Conservation (phyloP, 1,140 invertebrate species). For the Vanessa atalanta region DNA sequence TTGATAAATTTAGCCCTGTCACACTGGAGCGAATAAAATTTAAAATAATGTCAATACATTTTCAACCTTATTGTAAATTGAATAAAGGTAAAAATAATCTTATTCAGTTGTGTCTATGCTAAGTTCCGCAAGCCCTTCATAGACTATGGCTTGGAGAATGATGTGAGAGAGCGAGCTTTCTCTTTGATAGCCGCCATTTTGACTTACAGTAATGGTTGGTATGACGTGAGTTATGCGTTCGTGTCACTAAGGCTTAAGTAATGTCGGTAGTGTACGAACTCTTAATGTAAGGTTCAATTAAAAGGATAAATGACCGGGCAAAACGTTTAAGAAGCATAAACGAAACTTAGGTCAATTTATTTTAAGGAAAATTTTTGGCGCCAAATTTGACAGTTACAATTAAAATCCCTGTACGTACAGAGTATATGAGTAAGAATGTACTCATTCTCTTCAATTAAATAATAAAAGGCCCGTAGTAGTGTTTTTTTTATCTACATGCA, state of each 20-base stretch:
- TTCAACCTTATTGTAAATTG: slow-evolving; percentile 27
- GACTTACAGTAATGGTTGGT: slow-evolving; percentile 76
- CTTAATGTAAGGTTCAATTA: slow-evolving; percentile 66
- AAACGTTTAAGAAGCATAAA: slow-evolving; percentile 35
- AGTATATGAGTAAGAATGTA: not conserved
- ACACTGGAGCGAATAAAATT: slow-evolving; percentile 54
- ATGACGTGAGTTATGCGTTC: slow-evolving; percentile 75
- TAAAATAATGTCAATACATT: slow-evolving; percentile 18
- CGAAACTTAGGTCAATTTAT: not conserved
- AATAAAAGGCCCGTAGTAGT: not conserved
- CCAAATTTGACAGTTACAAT: slow-evolving; percentile 26
- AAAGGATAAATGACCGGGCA: slow-evolving; percentile 49
- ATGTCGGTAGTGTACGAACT: slow-evolving; percentile 67
- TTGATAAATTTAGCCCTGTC: slow-evolving; percentile 76
- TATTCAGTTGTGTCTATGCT: slow-evolving; percentile 42
- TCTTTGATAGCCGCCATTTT: slow-evolving; percentile 80
- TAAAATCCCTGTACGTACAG: slow-evolving; percentile 9
- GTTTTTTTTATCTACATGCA: slow-evolving; percentile 30
- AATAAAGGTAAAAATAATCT: slow-evolving; percentile 35
- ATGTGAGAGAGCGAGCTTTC: slow-evolving; percentile 78
- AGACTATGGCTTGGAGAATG: slow-evolving; percentile 75
- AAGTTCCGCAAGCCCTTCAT: slow-evolving; percentile 58
- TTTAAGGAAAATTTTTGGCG: slow-evolving; percentile 18
- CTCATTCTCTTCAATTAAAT: not conserved
- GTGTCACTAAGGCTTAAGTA: slow-evolving; percentile 71